Conservation (phyloP, 30 jellyfish, hydroid and myxozoan species). For the Aurelia coerulea region DNA sequence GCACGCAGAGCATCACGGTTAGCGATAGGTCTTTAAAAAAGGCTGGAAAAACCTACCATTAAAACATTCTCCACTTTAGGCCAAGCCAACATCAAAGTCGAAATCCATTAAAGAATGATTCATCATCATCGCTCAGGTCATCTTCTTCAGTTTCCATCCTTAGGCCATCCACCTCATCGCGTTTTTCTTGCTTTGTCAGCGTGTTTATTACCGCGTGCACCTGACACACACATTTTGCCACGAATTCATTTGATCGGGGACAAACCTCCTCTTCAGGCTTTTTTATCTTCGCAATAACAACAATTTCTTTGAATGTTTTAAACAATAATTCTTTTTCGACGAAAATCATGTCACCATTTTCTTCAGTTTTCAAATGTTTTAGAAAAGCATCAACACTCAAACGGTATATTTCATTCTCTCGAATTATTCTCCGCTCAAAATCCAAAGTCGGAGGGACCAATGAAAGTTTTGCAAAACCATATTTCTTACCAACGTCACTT, state of each 20-base stretch:
- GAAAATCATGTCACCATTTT: slow-evolving; percentile 42
- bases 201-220: slow-evolving; percentile 45
- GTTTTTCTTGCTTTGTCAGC: slow-evolving; percentile 13
- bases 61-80: no score
- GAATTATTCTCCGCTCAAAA: slow-evolving; percentile 44
- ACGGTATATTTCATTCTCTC: slow-evolving; percentile 34
- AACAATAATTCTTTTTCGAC: slow-evolving; percentile 57
- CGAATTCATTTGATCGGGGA: slow-evolving; percentile 27
- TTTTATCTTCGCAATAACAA: slow-evolving; percentile 15
- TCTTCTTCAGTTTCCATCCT: slow-evolving; percentile 37
- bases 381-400: slow-evolving; percentile 50
- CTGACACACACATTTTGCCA: slow-evolving; percentile 33
- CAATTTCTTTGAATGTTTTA: slow-evolving; percentile 22
- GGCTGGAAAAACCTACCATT: no score
- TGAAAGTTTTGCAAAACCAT: slow-evolving; percentile 43
- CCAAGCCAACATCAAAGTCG: slow-evolving; percentile 12
- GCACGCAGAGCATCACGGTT: no score
- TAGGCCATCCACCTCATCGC: slow-evolving; percentile 65
- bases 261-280: slow-evolving; percentile 49
- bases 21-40: no score
- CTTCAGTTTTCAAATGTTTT: slow-evolving; percentile 21
- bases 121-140: slow-evolving; percentile 67
- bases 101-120: slow-evolving; percentile 67
- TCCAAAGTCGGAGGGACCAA: slow-evolving; percentile 45
- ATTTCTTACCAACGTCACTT: slow-evolving; percentile 5